phyloP scores from a whole-genome alignment of 64 coral and sea anemone species.

The Montipora foliosa region DNA sequence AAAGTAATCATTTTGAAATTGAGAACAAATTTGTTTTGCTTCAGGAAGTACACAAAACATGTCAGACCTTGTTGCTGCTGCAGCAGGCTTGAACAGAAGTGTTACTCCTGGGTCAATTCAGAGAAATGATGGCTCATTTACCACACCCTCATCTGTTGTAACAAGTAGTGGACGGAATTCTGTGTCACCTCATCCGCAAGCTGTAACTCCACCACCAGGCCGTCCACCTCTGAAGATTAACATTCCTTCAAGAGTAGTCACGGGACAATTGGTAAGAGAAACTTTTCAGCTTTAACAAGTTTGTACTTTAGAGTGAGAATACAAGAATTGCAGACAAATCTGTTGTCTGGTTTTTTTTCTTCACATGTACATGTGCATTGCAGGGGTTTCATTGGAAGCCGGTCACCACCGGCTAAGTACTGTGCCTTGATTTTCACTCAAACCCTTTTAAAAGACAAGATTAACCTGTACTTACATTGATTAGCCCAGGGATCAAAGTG shows the following conservation, averaged over 20 bases:
- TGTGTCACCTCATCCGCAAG: constrained; percentile 42
- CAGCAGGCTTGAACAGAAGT: constrained; percentile 31
- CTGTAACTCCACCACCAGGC: constrained; percentile 34
- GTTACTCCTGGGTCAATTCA: constrained; percentile 27
- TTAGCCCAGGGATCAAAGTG: too few species aligned
- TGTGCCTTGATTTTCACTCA: too few species aligned
- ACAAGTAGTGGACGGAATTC: constrained; percentile 29
- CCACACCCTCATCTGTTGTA: neutral
- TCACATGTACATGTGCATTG: too few species aligned
- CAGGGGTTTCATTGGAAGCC: too few species aligned
- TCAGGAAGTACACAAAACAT: constrained; percentile 46
- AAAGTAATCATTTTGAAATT: neutral
- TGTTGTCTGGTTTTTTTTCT: too few species aligned
- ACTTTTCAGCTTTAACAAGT: neutral
- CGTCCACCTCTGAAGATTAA: constrained; percentile 31
- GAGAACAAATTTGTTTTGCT: neutral
- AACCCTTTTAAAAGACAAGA: too few species aligned
- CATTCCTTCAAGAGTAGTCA: constrained; percentile 5
- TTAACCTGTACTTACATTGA: too few species aligned
- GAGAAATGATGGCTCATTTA: constrained; percentile 32
- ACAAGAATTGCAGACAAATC: too few species aligned
- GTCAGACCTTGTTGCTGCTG: constrained; percentile 45
- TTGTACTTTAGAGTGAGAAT: too few species aligned
- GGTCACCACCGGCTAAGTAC: too few species aligned
- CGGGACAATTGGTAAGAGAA: constrained; percentile 16